Evolutionary conservation across 2,113 vertebrate species (phyloP).

Genomic region (Pteropus alecto): DNA sequence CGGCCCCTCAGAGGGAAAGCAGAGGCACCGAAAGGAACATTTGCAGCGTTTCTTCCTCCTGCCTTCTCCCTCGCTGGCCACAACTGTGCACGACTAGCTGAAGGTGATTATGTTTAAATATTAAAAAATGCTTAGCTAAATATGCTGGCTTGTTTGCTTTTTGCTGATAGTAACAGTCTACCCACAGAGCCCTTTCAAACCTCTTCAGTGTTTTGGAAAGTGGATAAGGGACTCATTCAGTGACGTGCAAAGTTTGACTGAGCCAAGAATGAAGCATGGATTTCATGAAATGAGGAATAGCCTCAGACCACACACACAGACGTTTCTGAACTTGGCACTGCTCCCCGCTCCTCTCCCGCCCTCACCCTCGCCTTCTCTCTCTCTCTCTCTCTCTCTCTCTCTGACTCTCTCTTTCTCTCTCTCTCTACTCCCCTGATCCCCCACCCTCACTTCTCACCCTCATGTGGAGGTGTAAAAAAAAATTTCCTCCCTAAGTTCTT

Average conservation of each 20-base stretch:
- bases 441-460: background rate
- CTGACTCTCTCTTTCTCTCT: too few relatives aligned
- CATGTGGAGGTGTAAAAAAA: background rate
- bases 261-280: conserved; percentile 82
- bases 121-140: conserved; percentile 81
- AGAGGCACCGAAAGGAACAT: conserved; percentile 34
- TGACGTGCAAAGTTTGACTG: conserved; percentile 74
- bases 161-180: conserved; percentile 84
- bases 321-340: conserved; percentile 64
- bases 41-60: background rate
- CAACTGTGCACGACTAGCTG: conserved; percentile 62
- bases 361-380: background rate
- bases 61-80: conserved; percentile 52
- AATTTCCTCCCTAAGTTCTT: background rate
- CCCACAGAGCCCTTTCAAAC: conserved; percentile 82
- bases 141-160: conserved; percentile 81
- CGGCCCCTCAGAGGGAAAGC: conserved; percentile 39
- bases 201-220: conserved; percentile 81
- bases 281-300: conserved; percentile 82
- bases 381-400: background rate
- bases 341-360: background rate
- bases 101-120: conserved; percentile 76
- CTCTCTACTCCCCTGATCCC: background rate
- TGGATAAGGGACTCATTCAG: conserved; percentile 87
- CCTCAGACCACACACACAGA: conserved; percentile 86